Evolutionary conservation across 2,888 invertebrate genomes (phyloP).

Genomic region (Clostera curtula): DNA sequence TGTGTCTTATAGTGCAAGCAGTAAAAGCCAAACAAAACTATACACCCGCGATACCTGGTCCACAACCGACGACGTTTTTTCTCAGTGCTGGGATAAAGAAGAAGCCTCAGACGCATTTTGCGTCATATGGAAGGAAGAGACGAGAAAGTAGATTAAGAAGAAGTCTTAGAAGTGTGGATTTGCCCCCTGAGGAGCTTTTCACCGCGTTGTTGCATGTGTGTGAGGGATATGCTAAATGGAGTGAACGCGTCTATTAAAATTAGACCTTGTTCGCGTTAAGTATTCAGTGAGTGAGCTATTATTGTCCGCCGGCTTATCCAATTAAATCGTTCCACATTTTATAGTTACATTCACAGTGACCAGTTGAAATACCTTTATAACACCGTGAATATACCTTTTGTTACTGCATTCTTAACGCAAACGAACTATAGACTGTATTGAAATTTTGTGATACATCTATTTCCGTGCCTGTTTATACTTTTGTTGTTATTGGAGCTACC

Average conservation of each 20-base stretch:
- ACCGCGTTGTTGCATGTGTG: conserved; percentile 66
- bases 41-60: conserved; percentile 31
- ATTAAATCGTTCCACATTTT: no score
- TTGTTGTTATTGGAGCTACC: no score
- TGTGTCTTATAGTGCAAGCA: conserved; percentile 85
- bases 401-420: no score
- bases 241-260: conserved; percentile 18
- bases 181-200: conserved; percentile 66
- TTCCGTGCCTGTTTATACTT: no score
- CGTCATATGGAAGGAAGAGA: conserved; percentile 50
- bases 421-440: no score
- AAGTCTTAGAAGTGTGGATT: conserved; percentile 32
- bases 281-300: no score
- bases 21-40: conserved; percentile 78
- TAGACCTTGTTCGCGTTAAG: neutral
- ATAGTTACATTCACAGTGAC: no score
- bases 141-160: conserved; percentile 32
- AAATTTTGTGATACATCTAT: no score
- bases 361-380: no score
- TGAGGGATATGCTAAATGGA: conserved; percentile 74
- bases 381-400: no score
- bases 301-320: no score
- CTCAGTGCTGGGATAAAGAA: conserved; percentile 60
- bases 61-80: conserved; percentile 48
- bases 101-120: conserved; percentile 53